Evolutionary conservation across 2,888 invertebrate genomes (phyloP).

Genomic region (Escarpia spicata): DNA sequence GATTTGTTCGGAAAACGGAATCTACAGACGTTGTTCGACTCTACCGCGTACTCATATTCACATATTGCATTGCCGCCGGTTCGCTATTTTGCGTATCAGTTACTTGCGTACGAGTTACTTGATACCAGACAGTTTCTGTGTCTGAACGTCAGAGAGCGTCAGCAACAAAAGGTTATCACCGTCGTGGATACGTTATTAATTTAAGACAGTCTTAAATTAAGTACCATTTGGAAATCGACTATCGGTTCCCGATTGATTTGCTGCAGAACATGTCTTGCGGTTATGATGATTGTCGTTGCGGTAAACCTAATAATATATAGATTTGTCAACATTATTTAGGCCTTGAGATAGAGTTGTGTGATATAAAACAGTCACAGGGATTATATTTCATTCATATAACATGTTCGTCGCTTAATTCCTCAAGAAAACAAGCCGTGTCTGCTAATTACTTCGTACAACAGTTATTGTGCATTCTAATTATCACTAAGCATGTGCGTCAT

Average conservation of each 20-base stretch:
- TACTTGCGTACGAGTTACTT: background rate
- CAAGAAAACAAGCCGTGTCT: too few species aligned
- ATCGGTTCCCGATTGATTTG: background rate
- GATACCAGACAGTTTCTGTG: background rate
- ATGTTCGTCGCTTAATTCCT: too few species aligned
- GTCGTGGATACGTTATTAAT: background rate
- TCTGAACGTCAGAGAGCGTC: background rate
- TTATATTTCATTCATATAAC: too few species aligned
- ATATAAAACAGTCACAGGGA: too few species aligned
- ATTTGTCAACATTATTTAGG: too few species aligned
- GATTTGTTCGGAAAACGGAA: conserved; percentile 13
- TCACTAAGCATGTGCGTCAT: too few species aligned
- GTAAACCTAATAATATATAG: background rate
- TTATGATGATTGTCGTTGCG: background rate
- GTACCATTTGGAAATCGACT: background rate
- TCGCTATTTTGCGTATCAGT: background rate
- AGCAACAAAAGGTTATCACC: background rate
- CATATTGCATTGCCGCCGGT: background rate
- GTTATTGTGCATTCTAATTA: too few species aligned
- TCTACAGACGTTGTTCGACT: conserved; percentile 9
- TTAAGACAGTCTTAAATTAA: background rate
- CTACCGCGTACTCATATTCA: background rate
- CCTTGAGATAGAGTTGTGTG: too few species aligned
- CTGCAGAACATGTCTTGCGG: background rate
- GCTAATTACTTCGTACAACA: too few species aligned